Percentiles rank a stretch among this genome's conserved stretches.
These are phyloP conservation scores for Leucophenga montana DNA, from an alignment of 2,888 invertebrate genomes.

Conservation along the genomic window DNA sequence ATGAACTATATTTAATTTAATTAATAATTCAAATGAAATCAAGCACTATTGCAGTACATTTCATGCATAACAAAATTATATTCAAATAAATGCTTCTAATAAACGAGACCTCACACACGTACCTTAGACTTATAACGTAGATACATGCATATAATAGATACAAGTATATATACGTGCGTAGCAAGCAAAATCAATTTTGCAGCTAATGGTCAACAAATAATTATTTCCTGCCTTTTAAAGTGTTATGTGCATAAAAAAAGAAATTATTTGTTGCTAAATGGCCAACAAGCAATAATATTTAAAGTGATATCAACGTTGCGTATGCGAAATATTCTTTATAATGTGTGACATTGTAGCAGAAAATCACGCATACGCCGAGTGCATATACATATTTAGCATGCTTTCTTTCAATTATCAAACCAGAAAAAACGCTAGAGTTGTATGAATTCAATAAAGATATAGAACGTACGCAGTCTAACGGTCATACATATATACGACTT, in stretches of 20 bases:
- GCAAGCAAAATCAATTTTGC: background rate
- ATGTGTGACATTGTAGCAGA: background rate
- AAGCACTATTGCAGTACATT: background rate
- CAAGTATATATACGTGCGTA: background rate
- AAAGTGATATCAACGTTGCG: background rate
- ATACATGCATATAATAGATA: background rate
- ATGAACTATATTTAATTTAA: slow-evolving; percentile 19
- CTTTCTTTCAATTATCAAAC: too few relatives aligned
- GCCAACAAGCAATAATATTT: background rate
- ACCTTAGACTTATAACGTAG: slow-evolving; percentile 3
- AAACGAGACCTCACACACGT: slow-evolving; percentile 19
- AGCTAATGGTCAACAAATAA: background rate
- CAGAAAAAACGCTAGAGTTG: too few relatives aligned
- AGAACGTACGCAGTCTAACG: too few relatives aligned
- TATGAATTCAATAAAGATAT: too few relatives aligned
- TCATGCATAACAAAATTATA: too few relatives aligned
- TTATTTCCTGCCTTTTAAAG: background rate
- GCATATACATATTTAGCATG: too few relatives aligned
- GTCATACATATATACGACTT: too few relatives aligned
- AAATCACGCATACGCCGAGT: background rate
- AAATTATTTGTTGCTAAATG: too few relatives aligned
- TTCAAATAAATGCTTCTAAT: too few relatives aligned
- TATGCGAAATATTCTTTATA: background rate
- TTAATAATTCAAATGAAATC: slow-evolving; percentile 20
- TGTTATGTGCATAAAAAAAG: background rate